Percentiles rank a stretch among this genome's conserved stretches.
Evolutionary conservation across 1,140 invertebrate species (phyloP).

Genomic region (Hylaeus anthracinus): DNA sequence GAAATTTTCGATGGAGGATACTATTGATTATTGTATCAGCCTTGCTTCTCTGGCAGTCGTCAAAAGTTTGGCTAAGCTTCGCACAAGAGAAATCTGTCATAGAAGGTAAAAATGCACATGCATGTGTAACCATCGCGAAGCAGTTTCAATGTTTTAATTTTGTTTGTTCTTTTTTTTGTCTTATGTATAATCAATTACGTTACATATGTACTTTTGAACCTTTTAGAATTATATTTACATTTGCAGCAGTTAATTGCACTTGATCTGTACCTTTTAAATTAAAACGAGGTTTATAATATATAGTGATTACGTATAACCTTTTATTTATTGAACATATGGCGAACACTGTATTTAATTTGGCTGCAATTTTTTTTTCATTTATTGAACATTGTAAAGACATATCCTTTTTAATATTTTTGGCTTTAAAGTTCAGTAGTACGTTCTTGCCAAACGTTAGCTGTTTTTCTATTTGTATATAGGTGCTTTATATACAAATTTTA

Average conservation of each 20-base stretch:
- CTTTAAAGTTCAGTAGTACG: not conserved
- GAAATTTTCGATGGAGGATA: conserved; percentile 62
- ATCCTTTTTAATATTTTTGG: not conserved
- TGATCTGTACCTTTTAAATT: not conserved
- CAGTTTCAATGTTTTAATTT: not conserved
- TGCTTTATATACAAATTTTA: not conserved
- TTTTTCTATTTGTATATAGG: not conserved
- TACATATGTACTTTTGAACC: not conserved
- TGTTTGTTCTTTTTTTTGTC: not conserved
- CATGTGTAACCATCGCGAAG: not conserved
- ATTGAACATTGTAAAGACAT: not conserved
- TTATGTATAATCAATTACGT: not conserved
- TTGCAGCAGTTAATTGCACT: not conserved
- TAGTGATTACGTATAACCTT: not conserved
- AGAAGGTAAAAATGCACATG: conserved; percentile 47
- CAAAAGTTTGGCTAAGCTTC: conserved; percentile 58
- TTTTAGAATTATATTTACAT: not conserved
- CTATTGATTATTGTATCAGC: conserved; percentile 44
- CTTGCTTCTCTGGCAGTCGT: conserved; percentile 66
- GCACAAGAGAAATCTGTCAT: conserved; percentile 18
- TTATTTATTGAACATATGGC: not conserved
- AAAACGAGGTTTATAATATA: not conserved
- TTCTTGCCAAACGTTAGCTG: not conserved
- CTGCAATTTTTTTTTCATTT: not conserved
- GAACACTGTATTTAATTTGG: not conserved